A percentile compares a stretch with the other conserved stretches of the same genome.
These are phyloP conservation scores for Sternarchorhynchus goeldii DNA, from an alignment of 2,797 vertebrate genomes.

Conservation along the genomic window DNA sequence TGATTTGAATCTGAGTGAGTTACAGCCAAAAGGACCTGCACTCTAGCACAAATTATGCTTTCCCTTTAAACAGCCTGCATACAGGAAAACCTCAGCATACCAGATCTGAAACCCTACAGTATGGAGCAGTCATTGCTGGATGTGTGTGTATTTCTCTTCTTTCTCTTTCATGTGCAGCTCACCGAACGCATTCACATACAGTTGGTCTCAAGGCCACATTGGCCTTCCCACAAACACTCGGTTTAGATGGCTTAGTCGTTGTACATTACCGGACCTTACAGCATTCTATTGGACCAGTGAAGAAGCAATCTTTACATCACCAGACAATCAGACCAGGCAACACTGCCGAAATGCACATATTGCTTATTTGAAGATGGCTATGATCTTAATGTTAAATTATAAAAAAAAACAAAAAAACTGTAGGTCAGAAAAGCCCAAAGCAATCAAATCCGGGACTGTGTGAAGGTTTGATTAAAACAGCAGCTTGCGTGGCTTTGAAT, in stretches of 20 bases:
- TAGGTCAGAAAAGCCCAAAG: background rate
- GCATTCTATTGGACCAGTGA: slow-evolving; percentile 11
- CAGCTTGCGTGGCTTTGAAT: background rate
- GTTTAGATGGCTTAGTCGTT: background rate
- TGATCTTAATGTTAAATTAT: background rate
- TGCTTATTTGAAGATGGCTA: background rate
- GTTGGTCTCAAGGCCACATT: background rate
- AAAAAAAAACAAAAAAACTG: too few relatives aligned
- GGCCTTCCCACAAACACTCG: background rate
- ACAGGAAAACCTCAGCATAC: background rate
- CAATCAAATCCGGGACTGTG: background rate
- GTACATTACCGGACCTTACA: background rate
- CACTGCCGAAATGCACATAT: background rate
- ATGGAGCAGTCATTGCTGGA: background rate
- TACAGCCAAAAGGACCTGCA: background rate
- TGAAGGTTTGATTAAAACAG: slow-evolving; percentile 24
- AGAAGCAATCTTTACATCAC: slow-evolving; percentile 7
- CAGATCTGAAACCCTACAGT: background rate
- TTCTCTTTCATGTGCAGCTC: slow-evolving; percentile 1
- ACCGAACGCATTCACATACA: background rate
- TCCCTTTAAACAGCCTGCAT: too few relatives aligned
- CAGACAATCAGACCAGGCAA: background rate
- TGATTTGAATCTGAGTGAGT: slow-evolving; percentile 3
- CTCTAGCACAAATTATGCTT: background rate
- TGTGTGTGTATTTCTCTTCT: background rate